Base-by-base conservation (phyloP, 2,797 vertebrate species). In the Nasua narica region DNA sequence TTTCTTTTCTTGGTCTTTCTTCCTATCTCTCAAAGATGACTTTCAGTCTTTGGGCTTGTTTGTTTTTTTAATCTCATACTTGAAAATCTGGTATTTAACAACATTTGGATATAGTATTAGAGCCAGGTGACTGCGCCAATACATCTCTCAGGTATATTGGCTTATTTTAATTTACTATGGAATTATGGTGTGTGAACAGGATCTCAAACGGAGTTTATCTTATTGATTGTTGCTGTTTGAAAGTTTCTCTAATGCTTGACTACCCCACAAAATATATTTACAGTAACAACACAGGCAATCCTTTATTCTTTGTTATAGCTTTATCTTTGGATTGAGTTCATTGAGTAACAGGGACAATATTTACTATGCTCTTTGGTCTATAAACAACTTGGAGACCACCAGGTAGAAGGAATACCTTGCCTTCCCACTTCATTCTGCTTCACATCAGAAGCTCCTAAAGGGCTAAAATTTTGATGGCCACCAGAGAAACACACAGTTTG, bases 1-100 rank as follows among this genome's bases (percentile, higher is more conserved):
- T 89, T 76, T 93, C 35, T 96, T 84, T 74, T 85, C 15, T 83
- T 62, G 16, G 50, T 65, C 48, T 92, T 52, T 77, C 58, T 92
- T 43, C 56, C 21, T 70, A 0, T 87, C 84, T 72, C 67, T 96
- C 54, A 35, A 37, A 88, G 32, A 77, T 86, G n/a, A 69, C 43
- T 95, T 91, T 60, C 37, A 54, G 2, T 35, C 37, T 95, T 82
- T 70, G 89, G 18, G n/a, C 65, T 88, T 50, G 46, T 72, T 88
- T 50, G 46, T 72, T 93, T 25, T 67, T 77, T 74, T 74, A 74
- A 37, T 90, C 37, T 82, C 14, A 21, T 40, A 21, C 56, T 43
- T 93, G 81, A 48, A 79, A 89, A 40, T 48, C 48, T 97, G 62
- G 7, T 69, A 7, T 85, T 95, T 87, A 62, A n/a, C 27, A 60